Conservation (phyloP, 2,113 vertebrate species). For the Phaethon lepturus region DNA sequence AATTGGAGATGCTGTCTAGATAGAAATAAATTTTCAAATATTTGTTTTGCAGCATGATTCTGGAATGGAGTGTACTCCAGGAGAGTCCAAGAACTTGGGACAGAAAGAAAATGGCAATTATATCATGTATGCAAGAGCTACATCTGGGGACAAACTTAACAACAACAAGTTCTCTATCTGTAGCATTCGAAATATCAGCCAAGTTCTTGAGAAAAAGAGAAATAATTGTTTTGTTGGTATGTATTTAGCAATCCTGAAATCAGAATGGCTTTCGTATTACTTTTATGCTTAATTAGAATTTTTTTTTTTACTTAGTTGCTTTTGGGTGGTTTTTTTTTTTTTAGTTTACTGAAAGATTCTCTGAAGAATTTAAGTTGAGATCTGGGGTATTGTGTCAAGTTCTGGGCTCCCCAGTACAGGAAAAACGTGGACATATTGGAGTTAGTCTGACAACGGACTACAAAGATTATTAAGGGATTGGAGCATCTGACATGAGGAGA, state of each 20-base stretch:
- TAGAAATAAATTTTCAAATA: not conserved
- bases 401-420: not conserved
- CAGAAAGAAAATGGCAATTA: conserved; percentile 94
- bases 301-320: not conserved
- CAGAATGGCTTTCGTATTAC: not conserved
- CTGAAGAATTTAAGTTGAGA: not conserved
- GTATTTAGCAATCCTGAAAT: conserved; percentile 25
- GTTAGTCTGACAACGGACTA: not conserved
- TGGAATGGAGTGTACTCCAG: conserved; percentile 93
- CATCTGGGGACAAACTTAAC: conserved; percentile 94
- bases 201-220: conserved; percentile 91
- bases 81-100: conserved; percentile 87
- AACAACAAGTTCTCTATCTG: conserved; percentile 97
- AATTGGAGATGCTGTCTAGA: not conserved
- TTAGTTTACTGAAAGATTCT: not conserved
- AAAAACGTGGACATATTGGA: not conserved
- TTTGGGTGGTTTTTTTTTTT: no score
- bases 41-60: conserved; percentile 91
- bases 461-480: not conserved
- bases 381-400: not conserved
- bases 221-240: conserved; percentile 93
- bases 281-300: not conserved
- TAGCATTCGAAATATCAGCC: conserved; percentile 94
- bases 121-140: conserved; percentile 98
- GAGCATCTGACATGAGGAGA: not conserved